Evolutionary conservation across 2,888 invertebrate genomes (phyloP), one percentile per base, ranked within the genome.

Genomic region (Clostera curtula): DNA sequence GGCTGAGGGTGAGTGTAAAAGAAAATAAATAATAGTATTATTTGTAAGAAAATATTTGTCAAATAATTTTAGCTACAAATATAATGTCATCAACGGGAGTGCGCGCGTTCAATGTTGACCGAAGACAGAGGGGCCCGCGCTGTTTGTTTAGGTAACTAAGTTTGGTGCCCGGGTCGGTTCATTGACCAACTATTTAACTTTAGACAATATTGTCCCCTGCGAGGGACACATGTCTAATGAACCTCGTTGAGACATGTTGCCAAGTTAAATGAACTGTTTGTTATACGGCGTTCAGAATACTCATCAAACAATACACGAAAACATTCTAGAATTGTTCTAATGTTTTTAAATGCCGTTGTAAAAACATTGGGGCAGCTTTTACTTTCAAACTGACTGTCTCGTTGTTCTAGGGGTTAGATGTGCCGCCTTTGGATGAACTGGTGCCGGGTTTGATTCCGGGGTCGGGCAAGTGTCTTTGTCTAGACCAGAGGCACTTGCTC

Each of bases 131-230:
- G 66, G 63, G 58, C 60, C 57, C 51, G 34, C 49, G 42, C 40
- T 74, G 72, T 76, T 77, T 79, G 70, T 77, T 77, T 77, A 74
- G 73, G 69, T 71, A 70, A 76, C 72, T 67, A 70, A 71, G 67
- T 75, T 73, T 66, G 64, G 60, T 53, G 53, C 59, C 62, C 59
- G 60, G 57, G 53, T 43, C 56, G 56, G 68, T 71, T 74, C 70
- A 66, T 66, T 68, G 69, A 60, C 68, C 67, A 68, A 69, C 62
- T 71, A 66, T 73, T 73, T 66, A 61, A 70, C 65, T 70, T 68
- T 45, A 58, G 59, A 72, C 66, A 69, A 71, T 65, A 65, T 66
- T 56, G 56, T 49, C 48, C 42, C 44, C 46, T 44, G 46, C 48
- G 53, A 54, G 63, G 49, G 51, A 56, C 41, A 52, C 49, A 56